These are phyloP conservation scores for Holacanthella duospinosa DNA, from an alignment of 2,888 invertebrate species.

Conservation along the genomic window DNA sequence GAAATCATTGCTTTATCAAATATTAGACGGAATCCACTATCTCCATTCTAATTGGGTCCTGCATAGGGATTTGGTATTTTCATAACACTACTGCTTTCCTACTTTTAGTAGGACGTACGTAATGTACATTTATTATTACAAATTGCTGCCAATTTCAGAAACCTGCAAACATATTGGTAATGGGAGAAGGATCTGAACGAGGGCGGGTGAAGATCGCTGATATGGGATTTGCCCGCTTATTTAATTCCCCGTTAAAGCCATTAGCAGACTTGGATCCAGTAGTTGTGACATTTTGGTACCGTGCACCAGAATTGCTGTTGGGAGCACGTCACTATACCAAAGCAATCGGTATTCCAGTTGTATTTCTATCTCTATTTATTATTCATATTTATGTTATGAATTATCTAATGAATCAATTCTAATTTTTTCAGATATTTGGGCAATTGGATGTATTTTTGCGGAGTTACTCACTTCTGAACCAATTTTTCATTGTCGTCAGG, in stretches of 20 bases:
- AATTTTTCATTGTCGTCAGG: slow-evolving; percentile 97
- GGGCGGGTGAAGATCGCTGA: slow-evolving; percentile 97
- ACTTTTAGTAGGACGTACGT: too few relatives aligned
- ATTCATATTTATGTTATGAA: too few relatives aligned
- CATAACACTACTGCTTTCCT: too few relatives aligned
- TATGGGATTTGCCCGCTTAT: slow-evolving; percentile 97
- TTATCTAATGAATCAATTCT: too few relatives aligned
- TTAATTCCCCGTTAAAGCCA: slow-evolving; percentile 95
- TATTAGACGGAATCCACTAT: slow-evolving; percentile 96
- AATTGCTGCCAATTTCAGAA: slow-evolving; percentile 55
- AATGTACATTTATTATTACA: too few relatives aligned
- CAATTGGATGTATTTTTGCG: slow-evolving; percentile 98
- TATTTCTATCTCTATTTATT: too few relatives aligned
- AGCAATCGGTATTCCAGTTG: slow-evolving; percentile 87
- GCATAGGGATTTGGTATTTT: slow-evolving; percentile 89
- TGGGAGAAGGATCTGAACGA: slow-evolving; percentile 96
- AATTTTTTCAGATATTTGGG: slow-evolving; percentile 82
- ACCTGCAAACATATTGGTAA: slow-evolving; percentile 97
- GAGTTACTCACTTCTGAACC: slow-evolving; percentile 98
- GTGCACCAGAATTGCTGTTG: slow-evolving; percentile 88
- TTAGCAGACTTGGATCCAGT: slow-evolving; percentile 97
- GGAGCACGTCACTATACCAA: slow-evolving; percentile 96
- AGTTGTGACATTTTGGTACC: slow-evolving; percentile 99
- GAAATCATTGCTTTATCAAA: slow-evolving; percentile 93
- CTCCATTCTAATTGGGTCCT: slow-evolving; percentile 98